phyloP scores from a whole-genome alignment of 2,888 invertebrate genomes.

The Cheilosia grossa region DNA sequence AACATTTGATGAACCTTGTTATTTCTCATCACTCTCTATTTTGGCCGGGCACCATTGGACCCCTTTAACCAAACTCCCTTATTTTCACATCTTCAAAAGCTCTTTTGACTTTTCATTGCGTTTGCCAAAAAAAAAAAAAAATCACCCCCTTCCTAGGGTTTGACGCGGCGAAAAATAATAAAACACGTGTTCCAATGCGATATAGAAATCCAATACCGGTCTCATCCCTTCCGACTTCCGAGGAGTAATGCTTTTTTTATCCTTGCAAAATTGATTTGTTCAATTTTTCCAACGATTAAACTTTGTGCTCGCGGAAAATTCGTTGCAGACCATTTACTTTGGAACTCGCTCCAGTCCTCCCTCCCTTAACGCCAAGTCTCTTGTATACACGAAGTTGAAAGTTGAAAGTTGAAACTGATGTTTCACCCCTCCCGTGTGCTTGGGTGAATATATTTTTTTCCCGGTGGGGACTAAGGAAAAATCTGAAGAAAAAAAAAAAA shows the following conservation, averaged over 20 bases:
- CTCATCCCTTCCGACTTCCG: background rate
- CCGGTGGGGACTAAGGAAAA: constrained; percentile 4
- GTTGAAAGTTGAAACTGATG: constrained; percentile 34
- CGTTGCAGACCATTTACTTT: constrained; percentile 82
- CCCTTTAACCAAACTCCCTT: constrained; percentile 6
- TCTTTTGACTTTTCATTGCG: constrained; percentile 28
- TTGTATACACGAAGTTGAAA: constrained; percentile 18
- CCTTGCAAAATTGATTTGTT: constrained; percentile 83
- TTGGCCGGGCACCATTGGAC: background rate
- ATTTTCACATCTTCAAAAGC: constrained; percentile 20
- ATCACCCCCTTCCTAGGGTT: constrained; percentile 29
- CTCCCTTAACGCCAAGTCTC: background rate
- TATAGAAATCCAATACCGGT: constrained; percentile 69
- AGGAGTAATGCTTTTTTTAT: constrained; percentile 72
- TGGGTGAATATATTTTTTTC: background rate
- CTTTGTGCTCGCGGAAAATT: constrained; percentile 79
- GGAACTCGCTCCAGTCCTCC: constrained; percentile 38
- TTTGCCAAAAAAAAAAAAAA: constrained; percentile 10
- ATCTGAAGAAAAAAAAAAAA: constrained; percentile 33
- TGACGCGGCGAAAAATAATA: constrained; percentile 49
- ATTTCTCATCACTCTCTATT: constrained; percentile 35
- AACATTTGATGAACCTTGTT: constrained; percentile 57
- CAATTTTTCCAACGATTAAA: constrained; percentile 83
- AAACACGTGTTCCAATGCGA: constrained; percentile 68
- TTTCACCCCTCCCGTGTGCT: constrained; percentile 10